Evolutionary conservation across 2,888 invertebrate genomes (phyloP), one percentile per base, ranked within the genome.

Genomic region (Neocrepidodera transversa): DNA sequence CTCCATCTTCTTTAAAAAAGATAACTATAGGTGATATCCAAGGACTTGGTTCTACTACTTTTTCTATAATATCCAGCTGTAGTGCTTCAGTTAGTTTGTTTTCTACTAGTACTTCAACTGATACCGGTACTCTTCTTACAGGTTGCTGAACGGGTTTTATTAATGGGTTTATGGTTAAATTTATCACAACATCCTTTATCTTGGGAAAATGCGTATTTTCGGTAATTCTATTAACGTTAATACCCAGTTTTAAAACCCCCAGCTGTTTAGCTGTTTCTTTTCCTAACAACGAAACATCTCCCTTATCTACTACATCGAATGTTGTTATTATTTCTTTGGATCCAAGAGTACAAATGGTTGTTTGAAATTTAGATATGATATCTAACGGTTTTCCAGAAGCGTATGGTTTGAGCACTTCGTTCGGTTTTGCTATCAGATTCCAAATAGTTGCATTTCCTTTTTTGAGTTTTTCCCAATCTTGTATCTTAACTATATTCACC

Each of bases 11-110:
- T 40, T 64, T 64, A 20, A 74, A 67, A 11, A 72, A 70, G 16
- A 72, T 57, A 3, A 74, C 73, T 7, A 77, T 68, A 7, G 74
- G 68, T 64, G 76, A 71, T 62, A 78, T 65, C 74, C 76, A 78
- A 26, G 52, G 30, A 18, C 70, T 70, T 18, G 74, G 73, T 32
- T 67, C 70, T n/a, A 58, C 60, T 7, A 76, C 74, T 42, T 56
- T 62, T 63, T 74, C 73, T 38, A 76, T 74, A 45, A 76, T 75
- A 76, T 75, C 73, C 10, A 28, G 49, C 16, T 40, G 18, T 36
- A 68, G 36, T 35, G 60, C 52, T 62, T 68, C 62, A 49, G 67
- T 35, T 45, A 66, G 45, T 62, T 68, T 63, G 11, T 42, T 13
- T 28, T 64, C 62, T 8, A 69, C 65, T 47, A 49, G 47, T 14